phyloP scores from a whole-genome alignment of 2,797 vertebrate species.

The Hydrophis major region DNA sequence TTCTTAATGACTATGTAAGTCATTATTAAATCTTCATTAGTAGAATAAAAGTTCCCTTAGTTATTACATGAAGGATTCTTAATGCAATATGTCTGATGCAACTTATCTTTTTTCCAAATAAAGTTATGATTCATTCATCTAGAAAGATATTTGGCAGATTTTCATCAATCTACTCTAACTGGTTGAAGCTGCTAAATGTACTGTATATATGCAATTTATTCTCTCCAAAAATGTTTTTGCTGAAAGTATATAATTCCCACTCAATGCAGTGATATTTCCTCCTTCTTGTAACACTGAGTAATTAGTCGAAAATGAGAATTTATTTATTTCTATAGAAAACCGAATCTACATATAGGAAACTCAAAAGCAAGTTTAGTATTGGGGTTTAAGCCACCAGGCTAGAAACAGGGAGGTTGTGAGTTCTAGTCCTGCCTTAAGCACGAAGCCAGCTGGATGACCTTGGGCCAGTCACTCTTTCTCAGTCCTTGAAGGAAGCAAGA shows the following conservation, averaged over 20 bases:
- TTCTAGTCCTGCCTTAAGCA: not conserved
- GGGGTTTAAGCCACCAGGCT: not conserved
- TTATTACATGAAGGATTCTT: conserved; percentile 60
- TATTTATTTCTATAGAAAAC: conserved; percentile 5
- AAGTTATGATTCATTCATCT: conserved; percentile 68
- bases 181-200: conserved; percentile 49
- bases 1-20: conserved; percentile 40
- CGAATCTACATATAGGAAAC: not conserved
- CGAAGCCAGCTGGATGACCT: not conserved
- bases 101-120: conserved; percentile 50
- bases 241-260: conserved; percentile 47
- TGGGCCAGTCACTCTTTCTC: too few species aligned
- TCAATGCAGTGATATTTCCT: conserved; percentile 27
- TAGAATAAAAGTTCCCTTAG: conserved; percentile 51
- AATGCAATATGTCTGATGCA: conserved; percentile 63
- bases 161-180: conserved; percentile 53
- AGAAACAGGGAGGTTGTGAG: not conserved
- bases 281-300: not conserved
- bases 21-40: conserved; percentile 53
- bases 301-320: conserved; percentile 27
- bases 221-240: conserved; percentile 41
- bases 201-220: conserved; percentile 37
- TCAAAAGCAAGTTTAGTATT: not conserved
- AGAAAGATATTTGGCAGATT: conserved; percentile 62
- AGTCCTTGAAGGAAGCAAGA: too few species aligned